Evolutionary conservation across 2,113 vertebrate genomes (phyloP), one percentile per base, ranked within the genome.

Genomic region (Chascanopsetta lugubris): DNA sequence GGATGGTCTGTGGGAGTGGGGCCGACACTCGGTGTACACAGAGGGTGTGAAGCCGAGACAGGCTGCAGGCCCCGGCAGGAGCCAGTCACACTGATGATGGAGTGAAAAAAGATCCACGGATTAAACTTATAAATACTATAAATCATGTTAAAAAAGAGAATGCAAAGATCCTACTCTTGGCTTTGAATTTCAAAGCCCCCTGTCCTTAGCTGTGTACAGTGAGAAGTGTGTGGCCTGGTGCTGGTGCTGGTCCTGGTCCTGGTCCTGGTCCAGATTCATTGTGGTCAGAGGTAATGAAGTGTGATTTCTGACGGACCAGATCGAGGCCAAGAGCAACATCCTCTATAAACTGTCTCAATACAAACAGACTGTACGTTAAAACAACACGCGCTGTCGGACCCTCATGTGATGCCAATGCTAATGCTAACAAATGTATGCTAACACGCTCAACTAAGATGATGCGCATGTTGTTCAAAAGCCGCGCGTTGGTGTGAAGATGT

Each of bases 1-100:
- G 77, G 83, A 91, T 91, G 83, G 69, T 69, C 72, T 79, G 61
- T 26, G 66, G 82, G 67, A 72, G 72, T 59, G 32, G 59, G 73
- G 59, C 17, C 38, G 85, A 85, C 76, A 65, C 47, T 71, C 27
- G 43, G 75, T 79, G 85, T 75, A 79, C 66, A 84, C 51, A 68
- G 55, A 72, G 59, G 22, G 70, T 64, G 69, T 77, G 82, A 82
- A 77, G 79, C 72, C 59, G 57, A 78, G 79, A 68, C 26, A 61
- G 69, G 53, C 57, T 85, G 67, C 75, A 54, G 62, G 51, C 61
- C 73, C 54, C 49, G 17, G 75, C 77, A 80, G 53, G 46, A 68
- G 50, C 55, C 30, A n/a, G 25, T 68, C 43, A 54, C 49, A 34
- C 43, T 49, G 61, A 84, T 59, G 45, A 42, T 38, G 71, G 47